Conservation (phyloP, 2,113 vertebrate genomes). For the Martes martes region DNA sequence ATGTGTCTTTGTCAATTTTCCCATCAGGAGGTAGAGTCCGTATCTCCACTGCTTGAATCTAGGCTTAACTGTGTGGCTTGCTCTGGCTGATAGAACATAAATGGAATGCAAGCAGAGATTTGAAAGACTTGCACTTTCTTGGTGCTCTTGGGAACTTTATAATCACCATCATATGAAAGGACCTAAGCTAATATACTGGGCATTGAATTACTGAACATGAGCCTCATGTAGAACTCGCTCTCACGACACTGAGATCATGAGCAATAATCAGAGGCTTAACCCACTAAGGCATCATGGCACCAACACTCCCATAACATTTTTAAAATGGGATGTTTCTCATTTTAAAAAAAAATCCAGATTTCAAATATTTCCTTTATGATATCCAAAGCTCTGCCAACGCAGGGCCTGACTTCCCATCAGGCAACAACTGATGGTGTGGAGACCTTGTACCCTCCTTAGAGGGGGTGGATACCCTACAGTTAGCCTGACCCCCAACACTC, state of each 20-base stretch:
- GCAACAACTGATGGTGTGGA: background rate
- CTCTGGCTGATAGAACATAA: background rate
- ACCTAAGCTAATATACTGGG: background rate
- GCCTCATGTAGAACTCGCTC: background rate
- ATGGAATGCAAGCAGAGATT: background rate
- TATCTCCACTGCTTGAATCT: background rate
- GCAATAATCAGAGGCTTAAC: background rate
- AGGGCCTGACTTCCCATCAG: background rate
- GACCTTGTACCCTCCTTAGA: background rate
- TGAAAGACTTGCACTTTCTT: background rate
- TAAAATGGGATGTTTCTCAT: background rate
- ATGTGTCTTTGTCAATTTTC: background rate
- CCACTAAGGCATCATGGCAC: background rate
- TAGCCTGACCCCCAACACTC: background rate
- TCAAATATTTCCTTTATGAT: background rate
- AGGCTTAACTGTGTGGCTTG: background rate
- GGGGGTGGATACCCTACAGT: fast-evolving
- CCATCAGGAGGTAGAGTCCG: background rate
- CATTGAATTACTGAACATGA: background rate
- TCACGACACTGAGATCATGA: background rate
- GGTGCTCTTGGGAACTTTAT: background rate
- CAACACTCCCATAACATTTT: background rate
- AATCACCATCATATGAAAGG: background rate
- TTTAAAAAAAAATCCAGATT: background rate
- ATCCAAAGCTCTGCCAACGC: background rate